phyloP scores from a whole-genome alignment of 2,113 vertebrate species.

The Tetrax tetrax region DNA sequence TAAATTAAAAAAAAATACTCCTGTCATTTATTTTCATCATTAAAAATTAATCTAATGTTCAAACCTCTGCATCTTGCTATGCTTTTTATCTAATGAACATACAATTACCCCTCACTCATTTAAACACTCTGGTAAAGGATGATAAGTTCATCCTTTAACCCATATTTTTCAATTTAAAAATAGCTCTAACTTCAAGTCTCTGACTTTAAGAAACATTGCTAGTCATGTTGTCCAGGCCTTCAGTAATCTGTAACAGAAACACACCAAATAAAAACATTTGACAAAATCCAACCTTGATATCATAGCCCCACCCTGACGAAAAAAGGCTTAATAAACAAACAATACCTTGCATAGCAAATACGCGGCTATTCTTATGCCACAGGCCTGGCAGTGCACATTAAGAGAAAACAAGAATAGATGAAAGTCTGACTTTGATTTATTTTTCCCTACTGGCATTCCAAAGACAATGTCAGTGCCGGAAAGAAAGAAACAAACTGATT shows the following conservation, averaged over 20 bases:
- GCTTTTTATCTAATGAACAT: not conserved
- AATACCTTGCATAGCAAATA: not conserved
- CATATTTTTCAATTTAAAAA: not conserved
- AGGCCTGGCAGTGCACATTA: not conserved
- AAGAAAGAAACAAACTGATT: not conserved
- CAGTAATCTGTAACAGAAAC: not conserved
- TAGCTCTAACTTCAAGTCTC: not conserved
- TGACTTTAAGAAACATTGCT: not conserved
- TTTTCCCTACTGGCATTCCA: not conserved
- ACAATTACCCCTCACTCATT: not conserved
- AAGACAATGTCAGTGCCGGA: not conserved
- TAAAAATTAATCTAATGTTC: not conserved
- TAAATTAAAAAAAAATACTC: not conserved
- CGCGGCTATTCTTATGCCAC: not conserved
- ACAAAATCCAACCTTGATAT: slow-evolving; percentile 4
- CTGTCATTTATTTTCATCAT: not conserved
- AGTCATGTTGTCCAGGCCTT: not conserved
- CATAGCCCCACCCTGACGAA: not conserved
- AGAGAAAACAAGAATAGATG: not conserved
- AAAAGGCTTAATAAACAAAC: slow-evolving; percentile 1
- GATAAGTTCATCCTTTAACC: not conserved
- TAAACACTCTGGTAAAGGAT: not conserved
- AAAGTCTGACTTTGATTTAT: not conserved
- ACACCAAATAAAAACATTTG: not conserved
- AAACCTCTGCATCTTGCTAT: not conserved